phyloP scores from a whole-genome alignment of 1,140 invertebrate species.

The Sitobion miscanthi region DNA sequence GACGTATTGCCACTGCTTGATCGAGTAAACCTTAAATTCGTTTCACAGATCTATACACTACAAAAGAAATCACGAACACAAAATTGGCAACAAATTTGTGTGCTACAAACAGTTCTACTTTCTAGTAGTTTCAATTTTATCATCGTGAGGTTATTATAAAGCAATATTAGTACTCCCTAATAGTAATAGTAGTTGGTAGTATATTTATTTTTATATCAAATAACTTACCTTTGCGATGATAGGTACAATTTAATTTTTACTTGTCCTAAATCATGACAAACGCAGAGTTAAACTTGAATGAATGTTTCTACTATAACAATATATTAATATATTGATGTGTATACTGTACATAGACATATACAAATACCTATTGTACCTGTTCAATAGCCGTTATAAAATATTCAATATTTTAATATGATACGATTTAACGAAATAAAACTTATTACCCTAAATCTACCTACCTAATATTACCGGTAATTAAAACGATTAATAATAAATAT shows the following conservation, averaged over 20 bases:
- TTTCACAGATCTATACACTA: not conserved
- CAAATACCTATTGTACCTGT: too few species aligned
- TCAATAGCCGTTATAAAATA: too few species aligned
- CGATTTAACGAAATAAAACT: too few species aligned
- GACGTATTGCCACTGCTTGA: not conserved
- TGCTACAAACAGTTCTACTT: not conserved
- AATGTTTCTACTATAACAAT: too few species aligned
- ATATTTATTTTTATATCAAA: not conserved
- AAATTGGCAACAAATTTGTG: not conserved
- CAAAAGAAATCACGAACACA: not conserved
- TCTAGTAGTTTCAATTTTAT: conserved; percentile 9
- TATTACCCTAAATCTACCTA: too few species aligned
- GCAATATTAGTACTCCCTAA: not conserved
- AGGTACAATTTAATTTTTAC: not conserved
- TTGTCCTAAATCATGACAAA: not conserved
- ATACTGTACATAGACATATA: too few species aligned
- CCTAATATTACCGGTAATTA: too few species aligned
- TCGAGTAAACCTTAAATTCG: not conserved
- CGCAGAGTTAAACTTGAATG: too few species aligned
- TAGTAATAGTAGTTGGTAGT: too few species aligned
- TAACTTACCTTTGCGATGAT: not conserved
- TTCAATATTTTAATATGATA: too few species aligned
- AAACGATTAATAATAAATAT: too few species aligned
- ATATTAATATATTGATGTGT: too few species aligned
- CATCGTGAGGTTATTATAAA: not conserved